Base-by-base conservation (phyloP, 2,113 vertebrate species). In the Pachypanchax playfairii region DNA sequence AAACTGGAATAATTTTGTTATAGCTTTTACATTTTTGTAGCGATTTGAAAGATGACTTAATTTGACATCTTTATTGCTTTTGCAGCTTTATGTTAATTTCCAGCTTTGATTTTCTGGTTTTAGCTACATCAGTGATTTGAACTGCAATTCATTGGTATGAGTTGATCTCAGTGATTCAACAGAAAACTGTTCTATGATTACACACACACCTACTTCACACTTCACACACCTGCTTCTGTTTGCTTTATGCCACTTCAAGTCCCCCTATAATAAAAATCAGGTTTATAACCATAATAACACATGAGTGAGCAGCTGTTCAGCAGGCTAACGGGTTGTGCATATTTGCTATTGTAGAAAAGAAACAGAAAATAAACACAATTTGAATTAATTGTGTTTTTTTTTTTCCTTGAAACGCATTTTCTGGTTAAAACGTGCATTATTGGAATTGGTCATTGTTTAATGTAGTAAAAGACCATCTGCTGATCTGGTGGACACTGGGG, bases 21-120 rank as follows among this genome's bases (percentile, higher is more conserved):
- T 8, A 35, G 33, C 13, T 35, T 39, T 55, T 21, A 6, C 36
- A 42, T 28, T 43, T 21, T 8, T 20, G n/a, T 28, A 12, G n/a
- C 48, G 10, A n/a, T 65, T 22, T 54, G 41, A 12, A 46, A 26
- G 17, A 65, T 21, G 5, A 39, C 51, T 36, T 52, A 6, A 44
- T 35, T 54, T 28, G 22, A 17, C n/a, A n/a, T n/a, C n/a, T n/a
- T 38, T 20, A 14, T 13, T 15, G 9, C 24, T 47, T 18, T 42
- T 42, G 4, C 13, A 2, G 49, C n/a, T 42, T 41, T 7, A 56
- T 33, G 26, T 8, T 6, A 2, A 38, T 50, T 31, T n/a, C 26
- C 35, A n/a, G 22, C 13, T 10, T 21, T 15, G 17, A 44, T 15
- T 7, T 26, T 53, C 9, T 49, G 20, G n/a, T n/a, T n/a, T 47